A percentile compares a stretch with the other conserved stretches of the same genome.
These are phyloP conservation scores for Toxonevra muliebris DNA, from an alignment of 2,888 invertebrate species.

Conservation along the genomic window DNA sequence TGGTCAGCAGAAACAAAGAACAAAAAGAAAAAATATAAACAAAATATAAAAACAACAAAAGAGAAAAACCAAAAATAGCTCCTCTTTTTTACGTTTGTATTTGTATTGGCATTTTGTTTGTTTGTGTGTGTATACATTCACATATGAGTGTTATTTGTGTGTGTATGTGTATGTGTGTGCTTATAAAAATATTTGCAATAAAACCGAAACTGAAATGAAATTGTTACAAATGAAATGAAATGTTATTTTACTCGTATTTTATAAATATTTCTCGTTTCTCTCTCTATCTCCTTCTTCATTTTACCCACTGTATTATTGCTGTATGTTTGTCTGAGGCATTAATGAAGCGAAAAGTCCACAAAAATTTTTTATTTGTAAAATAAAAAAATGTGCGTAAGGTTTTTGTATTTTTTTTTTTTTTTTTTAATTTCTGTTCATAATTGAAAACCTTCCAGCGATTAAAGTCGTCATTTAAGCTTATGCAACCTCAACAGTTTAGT, in stretches of 20 bases:
- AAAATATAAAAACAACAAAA: neutral
- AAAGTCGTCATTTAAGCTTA: no score
- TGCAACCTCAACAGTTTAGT: no score
- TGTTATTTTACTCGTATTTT: constrained; percentile 1
- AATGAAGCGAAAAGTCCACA: no score
- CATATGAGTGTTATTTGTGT: no score
- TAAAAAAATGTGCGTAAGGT: no score
- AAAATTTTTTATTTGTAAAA: no score
- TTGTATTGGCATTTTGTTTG: no score
- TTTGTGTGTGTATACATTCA: no score
- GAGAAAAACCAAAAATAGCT: neutral
- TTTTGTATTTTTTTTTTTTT: no score
- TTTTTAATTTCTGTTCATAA: no score
- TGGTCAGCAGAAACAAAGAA: neutral
- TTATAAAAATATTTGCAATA: constrained; percentile 12
- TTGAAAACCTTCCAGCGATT: no score
- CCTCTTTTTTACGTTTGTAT: neutral
- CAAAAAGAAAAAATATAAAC: neutral
- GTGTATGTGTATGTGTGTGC: no score
- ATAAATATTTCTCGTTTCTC: constrained; percentile 1
- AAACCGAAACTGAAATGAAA: constrained; percentile 12
- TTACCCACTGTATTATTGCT: neutral
- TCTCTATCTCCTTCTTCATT: neutral
- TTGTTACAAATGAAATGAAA: constrained; percentile 12
- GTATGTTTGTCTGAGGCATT: neutral